Conservation (phyloP, 2,113 vertebrate species). For the Smithornis capensis region DNA sequence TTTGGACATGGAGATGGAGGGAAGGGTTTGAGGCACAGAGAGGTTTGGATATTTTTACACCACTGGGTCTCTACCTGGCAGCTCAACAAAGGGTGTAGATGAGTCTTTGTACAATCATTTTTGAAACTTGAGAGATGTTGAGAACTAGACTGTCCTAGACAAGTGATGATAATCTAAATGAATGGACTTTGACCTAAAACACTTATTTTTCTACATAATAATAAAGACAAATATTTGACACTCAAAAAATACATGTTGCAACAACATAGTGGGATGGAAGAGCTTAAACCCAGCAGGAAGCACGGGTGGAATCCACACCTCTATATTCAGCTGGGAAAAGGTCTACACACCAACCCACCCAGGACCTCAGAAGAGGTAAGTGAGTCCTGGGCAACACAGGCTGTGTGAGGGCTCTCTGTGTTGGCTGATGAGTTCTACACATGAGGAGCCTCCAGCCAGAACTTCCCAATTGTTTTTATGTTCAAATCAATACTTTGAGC, state of each 20-base stretch:
- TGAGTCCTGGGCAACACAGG: accelerated
- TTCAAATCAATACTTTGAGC: neutral
- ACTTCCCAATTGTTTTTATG: neutral
- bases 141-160: neutral
- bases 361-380: too few relatives aligned
- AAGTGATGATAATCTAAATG: neutral
- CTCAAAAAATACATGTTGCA: neutral
- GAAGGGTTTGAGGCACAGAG: accelerated
- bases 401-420: neutral
- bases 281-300: neutral
- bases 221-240: neutral
- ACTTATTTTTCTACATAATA: neutral
- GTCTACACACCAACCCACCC: neutral
- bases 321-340: neutral
- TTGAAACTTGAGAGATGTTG: neutral
- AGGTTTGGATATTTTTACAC: neutral
- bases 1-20: neutral
- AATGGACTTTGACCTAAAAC: neutral
- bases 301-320: neutral
- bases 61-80: neutral
- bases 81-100: too few relatives aligned
- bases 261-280: neutral
- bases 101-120: neutral
- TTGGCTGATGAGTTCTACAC: neutral
- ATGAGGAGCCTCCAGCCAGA: neutral